Evolutionary conservation across 1,140 invertebrate species (phyloP), one percentile per base, ranked within the genome.

Genomic region (Pogonus chalceus): DNA sequence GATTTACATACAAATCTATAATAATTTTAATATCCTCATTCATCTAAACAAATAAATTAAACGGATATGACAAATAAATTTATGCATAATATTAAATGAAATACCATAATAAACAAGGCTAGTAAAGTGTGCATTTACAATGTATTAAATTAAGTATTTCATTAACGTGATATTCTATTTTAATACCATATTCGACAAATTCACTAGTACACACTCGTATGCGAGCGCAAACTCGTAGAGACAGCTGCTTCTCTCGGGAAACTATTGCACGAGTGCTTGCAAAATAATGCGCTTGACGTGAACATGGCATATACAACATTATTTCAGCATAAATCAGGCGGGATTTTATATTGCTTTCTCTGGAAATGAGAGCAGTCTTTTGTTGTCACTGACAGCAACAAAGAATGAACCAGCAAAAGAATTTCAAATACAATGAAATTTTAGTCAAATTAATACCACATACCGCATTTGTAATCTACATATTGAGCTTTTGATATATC

Each of bases 241-340:
- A 43, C 37, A 4, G 14, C 26, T 10, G 18, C 18, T 10, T 43
- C 37, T 43, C 37, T 10, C 18, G 18, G 37, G 37, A 16, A 43
- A 43, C n/a, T n/a, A n/a, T n/a, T n/a, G n/a, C n/a, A 43, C 18
- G 18, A 43, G 9, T 43, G 37, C 37, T 43, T 3, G 37, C 18
- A 4, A 16, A 43, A 43, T 43, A 43, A 43, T 43, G 37, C 37
- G 7, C 18, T 7, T 43, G 37, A 43, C 37, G 37, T 43, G 37
- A 16, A 43, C 37, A 43, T 43, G 37, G 37, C 37, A 43, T 16
- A 43, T 43, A 43, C 37, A 43, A 43, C 7, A 43, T 7, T 43
- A 43, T 43, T 43, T 43, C 37, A 43, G 37, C 18, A 43, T 43
- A 43, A 43, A 43, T 43, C 37, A 43, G 37, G 9, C 18, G 37